phyloP scores from a whole-genome alignment of 2,797 vertebrate genomes.

The Phataginus tricuspis region DNA sequence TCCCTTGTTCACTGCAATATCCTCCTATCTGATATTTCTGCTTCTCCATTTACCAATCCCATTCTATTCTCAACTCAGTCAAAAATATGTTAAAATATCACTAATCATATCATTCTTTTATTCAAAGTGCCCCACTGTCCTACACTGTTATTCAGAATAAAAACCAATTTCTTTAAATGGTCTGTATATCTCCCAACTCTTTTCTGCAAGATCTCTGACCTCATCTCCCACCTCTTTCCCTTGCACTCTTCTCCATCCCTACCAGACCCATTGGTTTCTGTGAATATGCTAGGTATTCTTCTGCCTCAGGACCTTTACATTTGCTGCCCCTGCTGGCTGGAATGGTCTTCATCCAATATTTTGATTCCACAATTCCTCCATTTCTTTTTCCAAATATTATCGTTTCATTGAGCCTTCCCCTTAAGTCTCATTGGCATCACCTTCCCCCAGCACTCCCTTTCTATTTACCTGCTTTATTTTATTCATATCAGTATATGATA shows the following conservation, averaged over 20 bases:
- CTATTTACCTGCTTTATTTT: background rate
- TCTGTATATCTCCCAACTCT: no score
- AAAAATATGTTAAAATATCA: background rate
- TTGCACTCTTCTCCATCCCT: background rate
- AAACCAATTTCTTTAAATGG: background rate
- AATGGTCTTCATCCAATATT: background rate
- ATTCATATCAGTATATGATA: background rate
- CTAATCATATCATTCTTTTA: background rate
- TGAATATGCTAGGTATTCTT: background rate
- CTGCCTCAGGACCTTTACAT: background rate
- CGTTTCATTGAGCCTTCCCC: background rate
- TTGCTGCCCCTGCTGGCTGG: accelerated
- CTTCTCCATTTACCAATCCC: background rate
- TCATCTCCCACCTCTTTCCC: background rate
- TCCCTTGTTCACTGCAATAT: background rate
- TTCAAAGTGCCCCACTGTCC: background rate
- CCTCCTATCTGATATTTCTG: background rate
- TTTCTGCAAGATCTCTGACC: background rate
- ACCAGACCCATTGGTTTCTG: background rate
- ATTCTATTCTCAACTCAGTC: background rate
- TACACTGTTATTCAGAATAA: background rate
- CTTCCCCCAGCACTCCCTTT: background rate
- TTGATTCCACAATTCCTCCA: background rate
- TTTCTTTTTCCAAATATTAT: background rate
- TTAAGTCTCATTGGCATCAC: background rate